A percentile compares a stretch with the other conserved stretches of the same genome.
These are phyloP conservation scores for Drosophila borborema DNA, from an alignment of 2,888 invertebrate species.

Conservation along the genomic window DNA sequence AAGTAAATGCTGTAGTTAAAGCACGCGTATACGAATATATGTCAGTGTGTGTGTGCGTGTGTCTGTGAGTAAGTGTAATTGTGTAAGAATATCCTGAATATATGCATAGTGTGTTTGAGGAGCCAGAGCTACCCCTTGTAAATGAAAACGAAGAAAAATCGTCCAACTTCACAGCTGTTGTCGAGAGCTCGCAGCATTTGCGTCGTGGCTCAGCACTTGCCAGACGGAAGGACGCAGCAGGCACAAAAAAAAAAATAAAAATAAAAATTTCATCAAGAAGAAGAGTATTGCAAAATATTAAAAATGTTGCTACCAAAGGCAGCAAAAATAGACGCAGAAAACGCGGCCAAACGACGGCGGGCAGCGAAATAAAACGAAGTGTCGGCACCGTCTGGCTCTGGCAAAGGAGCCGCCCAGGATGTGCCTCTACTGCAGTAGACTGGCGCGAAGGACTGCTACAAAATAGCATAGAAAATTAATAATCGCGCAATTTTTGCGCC, in stretches of 20 bases:
- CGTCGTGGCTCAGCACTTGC: conserved; percentile 23
- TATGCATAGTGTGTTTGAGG: conserved; percentile 3
- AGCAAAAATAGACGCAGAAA: conserved; percentile 37
- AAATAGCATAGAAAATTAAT: conserved; percentile 81
- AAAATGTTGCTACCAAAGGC: conserved; percentile 67
- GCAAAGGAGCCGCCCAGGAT: conserved; percentile 17
- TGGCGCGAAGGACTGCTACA: conserved; percentile 46
- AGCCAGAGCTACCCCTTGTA: conserved; percentile 45
- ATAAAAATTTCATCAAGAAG: conserved; percentile 16
- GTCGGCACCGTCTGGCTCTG: conserved; percentile 49
- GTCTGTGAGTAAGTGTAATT: background rate
- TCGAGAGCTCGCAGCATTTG: conserved; percentile 13
- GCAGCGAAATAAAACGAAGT: conserved; percentile 39
- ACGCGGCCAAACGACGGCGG: conserved; percentile 42
- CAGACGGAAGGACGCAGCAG: conserved; percentile 35
- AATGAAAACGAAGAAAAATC: conserved; percentile 15
- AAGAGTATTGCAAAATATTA: conserved; percentile 71
- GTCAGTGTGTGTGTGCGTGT: background rate
- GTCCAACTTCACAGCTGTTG: conserved; percentile 31
- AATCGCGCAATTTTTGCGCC: conserved; percentile 81
- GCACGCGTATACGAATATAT: conserved; percentile 12
- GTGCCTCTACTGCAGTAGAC: conserved; percentile 10
- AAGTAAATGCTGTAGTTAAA: conserved; percentile 23
- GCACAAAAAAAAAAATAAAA: conserved; percentile 45
- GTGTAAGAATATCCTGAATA: conserved; percentile 11